Base-by-base conservation (phyloP, 2,888 invertebrate genomes). In the Temnothorax rugatulus region DNA sequence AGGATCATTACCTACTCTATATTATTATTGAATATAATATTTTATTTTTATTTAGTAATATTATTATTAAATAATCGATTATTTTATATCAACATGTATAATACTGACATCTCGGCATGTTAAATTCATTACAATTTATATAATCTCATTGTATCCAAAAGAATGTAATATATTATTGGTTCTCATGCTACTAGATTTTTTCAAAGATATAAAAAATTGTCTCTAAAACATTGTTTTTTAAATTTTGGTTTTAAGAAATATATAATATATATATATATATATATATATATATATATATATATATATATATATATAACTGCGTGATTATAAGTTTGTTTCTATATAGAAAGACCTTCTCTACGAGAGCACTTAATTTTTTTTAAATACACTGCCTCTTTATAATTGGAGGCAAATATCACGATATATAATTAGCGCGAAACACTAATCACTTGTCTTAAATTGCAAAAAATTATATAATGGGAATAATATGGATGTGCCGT, bases 251-350 rank as follows among this genome's bases (percentile, higher is more conserved):
- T 64, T 41, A 41, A 7, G 5, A 21, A 15, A 21, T 38, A 64
- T 29, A 38, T 29, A n/a, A 3, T 29, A 29, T 29, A 4, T 47
- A 44, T 69, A 52, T 29, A 29, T 3, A 29, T 29, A 3, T 29
- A 29, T 29, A 4, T 47, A 44, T 69, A 52, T 29, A 29, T 3
- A 29, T 29, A 3, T 29, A 29, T 29, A 21, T 38, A 64, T 29
- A 38, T 29, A 3, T 29, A 29, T 29, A 4, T 47, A 44, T 69
- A 52, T 29, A 29, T 3, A 29, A 50, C 13, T 34, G 1, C 34
- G 52, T 68, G 29, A 29, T 29, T 29, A 69, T 34, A 69, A 69
- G 0, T 71, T 71, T 71, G 4, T 47, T 68, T 44, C 15, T 7
- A 54, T 3, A 57, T 25, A 15, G 7, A 57, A 57, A 38, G 18